Base-by-base conservation (phyloP, 2,113 vertebrate genomes). In the Andinoacara biseriatus region DNA sequence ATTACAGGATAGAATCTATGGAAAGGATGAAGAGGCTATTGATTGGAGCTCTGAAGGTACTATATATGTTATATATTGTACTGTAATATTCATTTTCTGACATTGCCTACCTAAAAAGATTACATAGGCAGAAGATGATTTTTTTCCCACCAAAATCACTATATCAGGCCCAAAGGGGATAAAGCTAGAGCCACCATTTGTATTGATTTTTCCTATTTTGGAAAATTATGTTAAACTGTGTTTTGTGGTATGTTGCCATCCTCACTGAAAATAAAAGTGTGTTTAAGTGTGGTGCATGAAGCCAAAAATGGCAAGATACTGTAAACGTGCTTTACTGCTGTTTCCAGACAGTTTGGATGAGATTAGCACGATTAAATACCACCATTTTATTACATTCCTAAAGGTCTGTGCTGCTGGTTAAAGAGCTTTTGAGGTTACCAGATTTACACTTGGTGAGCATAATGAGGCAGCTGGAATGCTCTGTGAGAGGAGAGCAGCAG, bases 381-480 rank as follows among this genome's bases (percentile, higher is more conserved):
- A 77, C 20, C 38, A 58, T 90, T 93, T 91, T 86, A 93, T 86
- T 74, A 74, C 87, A 92, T 93, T 93, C 93, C 90, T 92, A 1
- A 58, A 78, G 83, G 49, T 83, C 58, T 87, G 82, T 69, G 85
- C 83, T 89, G 82, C 80, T 86, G 87, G 75, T 93, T 90, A 89
- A 90, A 89, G 85, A 92, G 89, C 81, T 85, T 93, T 94, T 91
- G 87, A 94, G 90, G 93, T 92, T 89, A 59, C 67, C 78, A 87
- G 86, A 90, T 93, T 91, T 91, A 90, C 88, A 86, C 89, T 87
- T 43, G 62, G 82, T 86, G 18, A 85, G 86, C 76, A 22, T 92
- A 90, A 90, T 88, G 89, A 92, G 84, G 85, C 85, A 69, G 76
- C 65, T 80, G 86, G 92, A 93, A 90, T 76, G 85, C 60, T 81